A percentile compares a stretch with the other conserved stretches of the same genome.
Evolutionary conservation across 2,888 invertebrate species (phyloP).

Genomic region (Abscondita cerata): DNA sequence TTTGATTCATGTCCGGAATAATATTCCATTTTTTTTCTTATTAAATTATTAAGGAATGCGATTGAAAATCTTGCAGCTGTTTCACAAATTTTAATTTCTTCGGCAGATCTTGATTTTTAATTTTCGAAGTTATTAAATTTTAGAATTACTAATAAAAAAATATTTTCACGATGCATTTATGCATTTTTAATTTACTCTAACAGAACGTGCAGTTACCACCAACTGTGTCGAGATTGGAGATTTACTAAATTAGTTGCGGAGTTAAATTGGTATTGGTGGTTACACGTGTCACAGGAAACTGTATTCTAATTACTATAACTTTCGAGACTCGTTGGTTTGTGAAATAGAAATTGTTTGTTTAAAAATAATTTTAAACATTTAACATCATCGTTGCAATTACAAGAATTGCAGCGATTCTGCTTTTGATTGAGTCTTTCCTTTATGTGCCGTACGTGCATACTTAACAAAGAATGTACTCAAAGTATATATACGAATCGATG

Average conservation of each 20-base stretch:
- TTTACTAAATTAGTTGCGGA: constrained; percentile 32
- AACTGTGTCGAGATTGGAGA: constrained; percentile 17
- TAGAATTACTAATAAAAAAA: constrained; percentile 10
- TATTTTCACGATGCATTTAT: constrained; percentile 8
- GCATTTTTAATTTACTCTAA: constrained; percentile 10
- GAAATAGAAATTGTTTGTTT: not conserved
- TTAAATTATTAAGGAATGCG: constrained; percentile 34
- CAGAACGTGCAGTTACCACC: constrained; percentile 13
- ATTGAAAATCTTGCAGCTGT: constrained; percentile 38
- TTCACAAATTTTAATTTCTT: constrained; percentile 28
- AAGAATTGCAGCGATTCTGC: too few relatives aligned
- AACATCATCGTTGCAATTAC: too few relatives aligned
- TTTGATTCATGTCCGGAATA: constrained; percentile 34
- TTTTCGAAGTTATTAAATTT: constrained; percentile 23
- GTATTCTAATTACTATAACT: constrained; percentile 21
- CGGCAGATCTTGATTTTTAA: constrained; percentile 16
- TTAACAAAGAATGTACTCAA: not conserved
- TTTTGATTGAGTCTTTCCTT: not conserved
- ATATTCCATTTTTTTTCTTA: constrained; percentile 35
- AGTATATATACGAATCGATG: constrained; percentile 17
- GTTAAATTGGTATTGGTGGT: constrained; percentile 34
- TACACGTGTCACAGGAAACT: constrained; percentile 24
- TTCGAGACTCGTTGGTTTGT: constrained; percentile 14
- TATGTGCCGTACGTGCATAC: not conserved
- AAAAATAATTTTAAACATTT: not conserved